A percentile compares a stretch with the other conserved stretches of the same genome.
Evolutionary conservation across 2,888 invertebrate genomes (phyloP).

Genomic region (Clanis bilineata): DNA sequence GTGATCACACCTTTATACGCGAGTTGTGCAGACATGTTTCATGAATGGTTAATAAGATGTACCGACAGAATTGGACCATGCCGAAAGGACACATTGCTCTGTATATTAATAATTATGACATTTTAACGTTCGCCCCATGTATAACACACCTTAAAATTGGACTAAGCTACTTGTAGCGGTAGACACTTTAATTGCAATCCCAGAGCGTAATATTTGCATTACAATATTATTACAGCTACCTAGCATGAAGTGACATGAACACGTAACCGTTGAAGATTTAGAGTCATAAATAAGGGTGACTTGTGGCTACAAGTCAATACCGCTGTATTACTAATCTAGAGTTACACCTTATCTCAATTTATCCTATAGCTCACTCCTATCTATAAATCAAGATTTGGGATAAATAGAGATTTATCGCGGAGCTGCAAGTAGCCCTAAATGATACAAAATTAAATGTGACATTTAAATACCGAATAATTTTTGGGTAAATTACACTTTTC

Average conservation of each 20-base stretch:
- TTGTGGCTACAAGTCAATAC: too few relatives aligned
- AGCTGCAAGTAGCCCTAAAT: too few relatives aligned
- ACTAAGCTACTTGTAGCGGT: background rate
- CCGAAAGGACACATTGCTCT: background rate
- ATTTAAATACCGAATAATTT: too few relatives aligned
- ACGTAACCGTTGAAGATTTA: background rate
- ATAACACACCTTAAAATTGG: background rate
- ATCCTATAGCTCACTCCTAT: too few relatives aligned
- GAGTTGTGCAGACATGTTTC: background rate
- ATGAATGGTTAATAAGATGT: background rate
- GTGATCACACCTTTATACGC: background rate
- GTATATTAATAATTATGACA: background rate
- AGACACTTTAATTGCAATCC: background rate
- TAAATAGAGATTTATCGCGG: too few relatives aligned
- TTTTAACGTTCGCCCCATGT: too few relatives aligned
- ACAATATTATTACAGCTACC: conserved; percentile 19
- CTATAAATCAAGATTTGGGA: too few relatives aligned
- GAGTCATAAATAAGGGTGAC: background rate
- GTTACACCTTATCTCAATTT: too few relatives aligned
- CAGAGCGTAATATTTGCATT: conserved; percentile 14
- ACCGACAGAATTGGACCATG: background rate
- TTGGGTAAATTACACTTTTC: too few relatives aligned
- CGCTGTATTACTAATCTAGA: too few relatives aligned
- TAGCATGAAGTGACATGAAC: background rate
- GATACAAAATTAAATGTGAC: too few relatives aligned